Conservation (phyloP, 2,888 invertebrate species). For the Steinernema carpocapsae region DNA sequence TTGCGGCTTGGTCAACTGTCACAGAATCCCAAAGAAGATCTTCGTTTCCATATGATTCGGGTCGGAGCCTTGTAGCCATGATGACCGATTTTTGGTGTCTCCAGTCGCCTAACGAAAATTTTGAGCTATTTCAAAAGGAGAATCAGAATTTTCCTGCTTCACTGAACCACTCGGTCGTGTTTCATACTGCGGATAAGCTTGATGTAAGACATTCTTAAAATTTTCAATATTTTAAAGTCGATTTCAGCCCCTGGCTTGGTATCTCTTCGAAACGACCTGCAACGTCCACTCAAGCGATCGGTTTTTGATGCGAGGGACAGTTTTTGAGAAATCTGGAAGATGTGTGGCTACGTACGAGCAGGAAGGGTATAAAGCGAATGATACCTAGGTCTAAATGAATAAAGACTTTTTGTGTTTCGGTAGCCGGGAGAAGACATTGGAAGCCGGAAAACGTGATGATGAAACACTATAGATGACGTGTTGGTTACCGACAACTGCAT, state of each 20-base stretch:
- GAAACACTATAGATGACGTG: too few relatives aligned
- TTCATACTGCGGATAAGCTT: not conserved
- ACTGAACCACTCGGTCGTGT: not conserved
- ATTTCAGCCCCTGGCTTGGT: constrained; percentile 17
- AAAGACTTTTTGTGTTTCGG: too few relatives aligned
- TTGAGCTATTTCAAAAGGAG: not conserved
- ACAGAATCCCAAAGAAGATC: not conserved
- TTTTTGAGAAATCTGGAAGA: not conserved
- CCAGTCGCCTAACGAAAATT: constrained; percentile 1
- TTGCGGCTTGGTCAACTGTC: not conserved
- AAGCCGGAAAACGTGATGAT: too few relatives aligned
- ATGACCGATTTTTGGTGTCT: constrained; percentile 4
- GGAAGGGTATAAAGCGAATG: not conserved
- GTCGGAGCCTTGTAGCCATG: not conserved
- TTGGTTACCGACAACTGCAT: too few relatives aligned
- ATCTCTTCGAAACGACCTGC: not conserved
- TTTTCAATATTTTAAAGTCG: too few relatives aligned
- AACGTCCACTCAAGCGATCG: not conserved
- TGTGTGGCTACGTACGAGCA: constrained; percentile 6
- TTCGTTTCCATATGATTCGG: not conserved
- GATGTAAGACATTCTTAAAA: not conserved
- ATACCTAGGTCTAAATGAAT: too few relatives aligned
- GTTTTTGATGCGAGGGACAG: not conserved
- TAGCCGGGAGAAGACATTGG: too few relatives aligned
- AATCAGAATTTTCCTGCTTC: not conserved